A percentile compares a stretch with the other conserved stretches of the same genome.
Conservation (phyloP, 2,888 invertebrate species). For the Agrotis puta region DNA sequence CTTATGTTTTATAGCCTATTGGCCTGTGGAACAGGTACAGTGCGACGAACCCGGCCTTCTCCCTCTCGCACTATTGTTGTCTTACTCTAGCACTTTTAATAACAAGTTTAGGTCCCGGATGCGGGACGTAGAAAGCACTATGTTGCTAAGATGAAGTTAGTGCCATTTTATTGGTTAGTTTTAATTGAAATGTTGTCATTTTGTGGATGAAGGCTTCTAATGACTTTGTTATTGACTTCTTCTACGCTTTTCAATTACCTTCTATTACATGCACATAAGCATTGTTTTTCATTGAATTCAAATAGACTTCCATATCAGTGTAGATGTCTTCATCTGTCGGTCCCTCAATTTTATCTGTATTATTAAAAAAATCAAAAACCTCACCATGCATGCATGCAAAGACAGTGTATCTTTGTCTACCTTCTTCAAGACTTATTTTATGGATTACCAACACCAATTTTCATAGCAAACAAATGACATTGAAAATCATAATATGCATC, state of each 20-base stretch:
- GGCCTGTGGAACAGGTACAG: slow-evolving; percentile 78
- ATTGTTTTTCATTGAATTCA: no score
- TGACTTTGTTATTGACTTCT: not conserved
- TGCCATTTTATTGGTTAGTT: slow-evolving; percentile 41
- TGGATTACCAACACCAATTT: not conserved
- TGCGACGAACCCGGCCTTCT: slow-evolving; percentile 76
- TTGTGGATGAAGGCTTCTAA: not conserved
- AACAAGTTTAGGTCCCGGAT: slow-evolving; percentile 68
- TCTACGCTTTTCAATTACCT: not conserved
- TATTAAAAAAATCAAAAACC: no score
- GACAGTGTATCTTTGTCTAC: no score
- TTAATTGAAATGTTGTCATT: slow-evolving; percentile 35
- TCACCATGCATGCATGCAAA: no score
- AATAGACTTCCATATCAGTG: no score
- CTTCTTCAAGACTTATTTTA: not conserved
- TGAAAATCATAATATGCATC: not conserved
- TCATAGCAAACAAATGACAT: not conserved
- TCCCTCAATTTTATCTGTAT: no score
- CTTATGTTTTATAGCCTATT: slow-evolving; percentile 81
- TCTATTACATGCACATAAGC: no score
- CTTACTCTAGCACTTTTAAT: slow-evolving; percentile 70
- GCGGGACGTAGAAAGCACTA: slow-evolving; percentile 59
- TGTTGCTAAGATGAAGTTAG: slow-evolving; percentile 40
- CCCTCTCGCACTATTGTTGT: slow-evolving; percentile 71
- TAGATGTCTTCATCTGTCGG: no score